Evolutionary conservation across 2,888 invertebrate species (phyloP).

Genomic region (Chouioia cunea): DNA sequence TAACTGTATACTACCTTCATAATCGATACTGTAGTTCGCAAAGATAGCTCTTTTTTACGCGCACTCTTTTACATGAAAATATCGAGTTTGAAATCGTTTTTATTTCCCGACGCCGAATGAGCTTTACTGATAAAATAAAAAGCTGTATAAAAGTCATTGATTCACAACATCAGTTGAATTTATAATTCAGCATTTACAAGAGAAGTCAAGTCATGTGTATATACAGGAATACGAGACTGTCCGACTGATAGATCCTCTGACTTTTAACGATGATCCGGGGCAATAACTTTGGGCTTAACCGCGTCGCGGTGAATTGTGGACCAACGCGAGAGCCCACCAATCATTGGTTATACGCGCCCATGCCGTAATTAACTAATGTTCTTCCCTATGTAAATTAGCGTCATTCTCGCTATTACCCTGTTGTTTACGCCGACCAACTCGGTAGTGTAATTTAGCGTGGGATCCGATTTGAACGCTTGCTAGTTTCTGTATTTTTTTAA

Average conservation of each 20-base stretch:
- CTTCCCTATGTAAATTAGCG: slow-evolving; percentile 64
- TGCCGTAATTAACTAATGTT: slow-evolving; percentile 68
- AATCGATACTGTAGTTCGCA: slow-evolving; percentile 48
- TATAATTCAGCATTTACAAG: neutral
- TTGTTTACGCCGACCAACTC: slow-evolving; percentile 8
- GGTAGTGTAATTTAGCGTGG: slow-evolving; percentile 18
- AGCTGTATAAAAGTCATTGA: slow-evolving; percentile 25
- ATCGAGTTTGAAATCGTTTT: neutral
- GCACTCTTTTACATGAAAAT: too few species aligned
- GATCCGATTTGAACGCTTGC: slow-evolving; percentile 22
- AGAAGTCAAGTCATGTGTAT: slow-evolving; percentile 7
- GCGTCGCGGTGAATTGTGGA: slow-evolving; percentile 60
- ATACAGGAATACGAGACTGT: slow-evolving; percentile 20
- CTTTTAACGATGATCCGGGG: slow-evolving; percentile 67
- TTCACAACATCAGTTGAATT: too few species aligned
- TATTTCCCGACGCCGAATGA: neutral
- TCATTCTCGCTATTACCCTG: slow-evolving; percentile 34
- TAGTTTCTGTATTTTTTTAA: neutral
- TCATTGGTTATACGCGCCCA: slow-evolving; percentile 64
- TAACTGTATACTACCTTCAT: slow-evolving; percentile 30
- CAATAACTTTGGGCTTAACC: slow-evolving; percentile 67
- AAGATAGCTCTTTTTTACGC: neutral
- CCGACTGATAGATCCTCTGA: slow-evolving; percentile 64
- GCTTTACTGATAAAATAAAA: neutral
- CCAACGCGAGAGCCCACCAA: slow-evolving; percentile 62